Evolutionary conservation across 2,113 vertebrate species (phyloP).

Genomic region (Clarias gariepinus): DNA sequence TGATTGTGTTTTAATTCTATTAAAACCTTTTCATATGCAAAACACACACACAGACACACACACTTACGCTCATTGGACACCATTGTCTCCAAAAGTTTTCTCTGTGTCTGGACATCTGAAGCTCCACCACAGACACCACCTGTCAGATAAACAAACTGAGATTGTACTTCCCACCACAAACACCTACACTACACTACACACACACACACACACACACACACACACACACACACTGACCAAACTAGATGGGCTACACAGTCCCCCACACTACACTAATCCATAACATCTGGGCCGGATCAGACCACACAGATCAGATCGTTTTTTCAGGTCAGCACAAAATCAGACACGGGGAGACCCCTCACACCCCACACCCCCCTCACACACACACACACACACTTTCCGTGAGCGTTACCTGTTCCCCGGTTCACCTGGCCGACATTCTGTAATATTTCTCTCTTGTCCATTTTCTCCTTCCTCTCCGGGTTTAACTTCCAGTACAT

Average conservation of each 20-base stretch:
- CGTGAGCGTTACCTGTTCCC: constrained; percentile 68
- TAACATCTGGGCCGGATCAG: too few species aligned
- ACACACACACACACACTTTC: neutral
- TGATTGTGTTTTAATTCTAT: neutral
- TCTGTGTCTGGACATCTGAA: constrained; percentile 83
- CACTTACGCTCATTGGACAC: constrained; percentile 87
- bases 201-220: neutral
- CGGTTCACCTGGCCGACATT: constrained; percentile 87
- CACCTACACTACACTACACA: neutral
- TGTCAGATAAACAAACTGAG: constrained; percentile 56
- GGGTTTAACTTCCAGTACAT: constrained; percentile 98
- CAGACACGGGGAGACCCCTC: too few species aligned
- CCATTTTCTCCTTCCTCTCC: constrained; percentile 85
- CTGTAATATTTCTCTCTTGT: constrained; percentile 87
- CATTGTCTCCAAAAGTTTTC: constrained; percentile 84
- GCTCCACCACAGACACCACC: constrained; percentile 71
- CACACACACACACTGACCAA: neutral
- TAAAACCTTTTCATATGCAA: neutral
- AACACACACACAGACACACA: neutral
- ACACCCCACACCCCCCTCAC: too few species aligned
- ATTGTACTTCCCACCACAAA: neutral
- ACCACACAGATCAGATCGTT: too few species aligned
- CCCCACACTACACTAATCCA: too few species aligned
- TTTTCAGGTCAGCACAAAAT: too few species aligned
- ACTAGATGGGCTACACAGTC: too few species aligned